Percentiles rank a stretch among this genome's conserved stretches.
These are phyloP conservation scores for Muricea muricata DNA, from an alignment of 92 coral and sea anemone genomes.

Conservation along the genomic window DNA sequence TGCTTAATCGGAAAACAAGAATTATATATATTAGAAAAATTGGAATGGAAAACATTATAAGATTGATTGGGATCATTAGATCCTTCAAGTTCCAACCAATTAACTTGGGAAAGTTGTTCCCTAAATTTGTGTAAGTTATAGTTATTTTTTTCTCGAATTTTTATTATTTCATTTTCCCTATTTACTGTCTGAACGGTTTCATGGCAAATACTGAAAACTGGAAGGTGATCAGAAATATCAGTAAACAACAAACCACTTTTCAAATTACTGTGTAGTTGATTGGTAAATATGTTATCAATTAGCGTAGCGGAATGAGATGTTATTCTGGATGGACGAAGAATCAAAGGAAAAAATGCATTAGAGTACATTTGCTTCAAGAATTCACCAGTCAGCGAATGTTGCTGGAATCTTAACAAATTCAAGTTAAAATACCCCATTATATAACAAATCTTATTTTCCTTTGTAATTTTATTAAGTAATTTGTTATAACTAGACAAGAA, in stretches of 20 bases:
- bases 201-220: constrained; percentile 19
- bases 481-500: neutral
- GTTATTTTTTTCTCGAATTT: neutral
- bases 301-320: constrained; percentile 61
- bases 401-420: constrained; percentile 30
- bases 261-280: constrained; percentile 22
- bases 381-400: constrained; percentile 12
- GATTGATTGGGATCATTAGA: neutral
- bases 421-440: constrained; percentile 34
- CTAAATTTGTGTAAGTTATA: neutral
- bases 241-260: constrained; percentile 34
- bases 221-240: constrained; percentile 28
- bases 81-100: neutral
- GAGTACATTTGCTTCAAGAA: constrained; percentile 64
- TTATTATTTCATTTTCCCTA: neutral
- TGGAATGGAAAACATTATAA: neutral
- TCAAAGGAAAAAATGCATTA: constrained; percentile 56
- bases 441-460: constrained; percentile 48
- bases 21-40: neutral
- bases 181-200: too few relatives aligned
- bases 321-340: constrained; percentile 65
- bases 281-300: constrained; percentile 65
- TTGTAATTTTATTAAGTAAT: constrained; percentile 15
- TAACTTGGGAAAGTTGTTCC: neutral
- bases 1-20: neutral